phyloP scores from a whole-genome alignment of 1,140 invertebrate genomes.

The Lineus longissimus region DNA sequence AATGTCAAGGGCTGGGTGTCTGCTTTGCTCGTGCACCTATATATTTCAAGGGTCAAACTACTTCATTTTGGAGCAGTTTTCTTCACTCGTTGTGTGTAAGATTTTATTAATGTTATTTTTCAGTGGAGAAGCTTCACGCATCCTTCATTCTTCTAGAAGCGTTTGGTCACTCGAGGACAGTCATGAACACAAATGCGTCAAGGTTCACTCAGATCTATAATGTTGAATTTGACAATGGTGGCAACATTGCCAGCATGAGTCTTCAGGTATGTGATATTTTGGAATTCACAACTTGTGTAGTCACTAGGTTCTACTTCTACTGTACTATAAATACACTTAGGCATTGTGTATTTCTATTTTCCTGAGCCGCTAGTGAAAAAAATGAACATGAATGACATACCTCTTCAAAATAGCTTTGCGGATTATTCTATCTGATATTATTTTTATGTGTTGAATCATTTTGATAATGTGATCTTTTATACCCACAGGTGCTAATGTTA shows the following conservation, averaged over 20 bases:
- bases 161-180: slow-evolving; percentile 81
- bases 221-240: slow-evolving; percentile 87
- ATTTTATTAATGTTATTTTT: slow-evolving; percentile 26
- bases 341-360: no score
- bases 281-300: no score
- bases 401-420: no score
- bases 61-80: no score
- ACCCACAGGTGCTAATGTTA: slow-evolving; percentile 64
- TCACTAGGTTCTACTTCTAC: no score
- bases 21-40: no score
- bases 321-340: no score
- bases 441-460: no score
- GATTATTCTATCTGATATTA: no score
- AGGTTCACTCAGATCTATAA: slow-evolving; percentile 83
- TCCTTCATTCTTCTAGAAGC: slow-evolving; percentile 79
- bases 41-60: neutral
- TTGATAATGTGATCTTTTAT: neutral
- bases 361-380: no score
- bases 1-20: neutral
- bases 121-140: slow-evolving; percentile 78
- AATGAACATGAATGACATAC: no score
- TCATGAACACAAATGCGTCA: slow-evolving; percentile 80
- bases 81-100: neutral
- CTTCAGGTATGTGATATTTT: slow-evolving; percentile 74
- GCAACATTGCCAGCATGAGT: slow-evolving; percentile 80